Conservation (phyloP, 1,140 invertebrate genomes). For the Aleiodes sp. region DNA sequence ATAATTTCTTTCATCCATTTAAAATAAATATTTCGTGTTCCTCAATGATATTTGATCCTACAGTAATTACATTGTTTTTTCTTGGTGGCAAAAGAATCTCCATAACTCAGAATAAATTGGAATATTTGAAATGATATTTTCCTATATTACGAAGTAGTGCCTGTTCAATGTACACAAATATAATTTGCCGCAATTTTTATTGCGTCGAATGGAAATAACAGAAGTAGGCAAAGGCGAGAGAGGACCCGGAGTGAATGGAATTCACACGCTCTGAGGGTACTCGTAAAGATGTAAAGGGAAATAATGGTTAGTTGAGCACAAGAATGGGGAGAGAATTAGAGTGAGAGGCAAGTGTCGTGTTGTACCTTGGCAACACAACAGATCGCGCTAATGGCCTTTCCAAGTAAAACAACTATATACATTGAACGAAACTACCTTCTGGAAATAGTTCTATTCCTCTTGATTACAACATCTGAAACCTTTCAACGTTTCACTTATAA, state of each 20-base stretch:
- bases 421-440: neutral
- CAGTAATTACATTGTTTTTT: neutral
- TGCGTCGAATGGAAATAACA: constrained; percentile 4
- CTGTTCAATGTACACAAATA: neutral
- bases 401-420: neutral
- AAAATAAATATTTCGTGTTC: too few relatives aligned
- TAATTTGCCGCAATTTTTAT: constrained; percentile 13
- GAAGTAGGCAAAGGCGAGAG: neutral
- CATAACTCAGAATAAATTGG: neutral
- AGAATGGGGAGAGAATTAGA: neutral
- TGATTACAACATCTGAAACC: constrained; percentile 9
- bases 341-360: constrained; percentile 3
- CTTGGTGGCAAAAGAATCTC: neutral
- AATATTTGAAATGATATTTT: neutral
- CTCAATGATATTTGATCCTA: too few relatives aligned
- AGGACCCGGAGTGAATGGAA: neutral
- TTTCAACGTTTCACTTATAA: neutral
- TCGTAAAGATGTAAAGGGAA: constrained; percentile 29
- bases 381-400: constrained; percentile 16
- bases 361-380: neutral
- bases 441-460: neutral
- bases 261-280: neutral
- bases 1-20: too few relatives aligned
- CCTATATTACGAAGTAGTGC: neutral
- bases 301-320: constrained; percentile 13